phyloP scores from a whole-genome alignment of 92 coral and sea anemone genomes.

The Porites divaricata region DNA sequence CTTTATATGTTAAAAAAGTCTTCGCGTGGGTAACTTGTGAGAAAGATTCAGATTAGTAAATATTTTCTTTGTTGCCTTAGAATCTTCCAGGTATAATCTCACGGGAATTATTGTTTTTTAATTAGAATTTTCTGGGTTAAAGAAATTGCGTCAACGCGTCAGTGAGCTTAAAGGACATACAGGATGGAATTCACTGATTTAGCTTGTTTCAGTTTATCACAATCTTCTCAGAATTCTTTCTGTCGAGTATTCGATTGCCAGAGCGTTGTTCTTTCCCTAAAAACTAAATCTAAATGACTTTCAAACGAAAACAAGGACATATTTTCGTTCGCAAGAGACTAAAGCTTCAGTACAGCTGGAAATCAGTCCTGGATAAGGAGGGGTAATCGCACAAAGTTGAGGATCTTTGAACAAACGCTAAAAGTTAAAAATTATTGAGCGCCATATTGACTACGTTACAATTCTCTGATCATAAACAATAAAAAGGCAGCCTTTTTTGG shows the following conservation, averaged over 20 bases:
- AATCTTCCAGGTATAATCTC: background rate
- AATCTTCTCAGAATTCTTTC: background rate
- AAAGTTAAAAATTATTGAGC: background rate
- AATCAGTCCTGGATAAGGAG: background rate
- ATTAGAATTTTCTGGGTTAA: background rate
- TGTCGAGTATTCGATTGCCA: background rate
- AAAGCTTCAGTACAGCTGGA: background rate
- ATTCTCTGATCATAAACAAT: background rate
- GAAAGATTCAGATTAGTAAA: constrained; percentile 46
- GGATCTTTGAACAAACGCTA: background rate
- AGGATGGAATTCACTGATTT: background rate
- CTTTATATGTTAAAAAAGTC: background rate
- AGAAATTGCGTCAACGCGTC: background rate
- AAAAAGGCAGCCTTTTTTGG: background rate
- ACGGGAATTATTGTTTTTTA: background rate
- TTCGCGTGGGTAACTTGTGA: background rate
- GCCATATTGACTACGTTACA: constrained; percentile 26
- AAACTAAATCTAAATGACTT: background rate
- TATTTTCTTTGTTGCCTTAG: constrained; percentile 47
- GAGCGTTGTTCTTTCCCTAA: background rate
- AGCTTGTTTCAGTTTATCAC: background rate
- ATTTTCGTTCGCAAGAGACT: background rate
- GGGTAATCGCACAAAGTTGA: background rate
- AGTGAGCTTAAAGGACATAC: background rate
- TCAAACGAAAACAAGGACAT: background rate